Evolutionary conservation across 2,888 invertebrate genomes (phyloP).

Genomic region (Cosmia trapezina): DNA sequence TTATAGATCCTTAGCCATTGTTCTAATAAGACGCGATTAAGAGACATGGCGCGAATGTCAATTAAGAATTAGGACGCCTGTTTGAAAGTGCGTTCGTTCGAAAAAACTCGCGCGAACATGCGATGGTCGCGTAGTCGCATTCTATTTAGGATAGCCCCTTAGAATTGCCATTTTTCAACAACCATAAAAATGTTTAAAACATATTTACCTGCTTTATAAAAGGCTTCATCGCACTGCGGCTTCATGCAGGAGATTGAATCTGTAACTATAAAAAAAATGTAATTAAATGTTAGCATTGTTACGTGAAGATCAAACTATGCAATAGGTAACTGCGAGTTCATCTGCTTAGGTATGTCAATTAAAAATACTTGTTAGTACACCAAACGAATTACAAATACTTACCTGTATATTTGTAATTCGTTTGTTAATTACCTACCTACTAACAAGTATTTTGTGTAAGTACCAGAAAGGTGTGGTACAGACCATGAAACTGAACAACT

Average conservation of each 20-base stretch:
- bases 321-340: neutral
- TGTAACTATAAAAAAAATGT: conserved; percentile 38
- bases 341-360: neutral
- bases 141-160: neutral
- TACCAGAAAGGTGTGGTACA: too few species aligned
- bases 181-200: neutral
- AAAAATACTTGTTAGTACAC: neutral
- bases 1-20: too few species aligned
- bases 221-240: conserved; percentile 76
- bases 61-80: too few species aligned
- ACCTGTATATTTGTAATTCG: too few species aligned
- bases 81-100: neutral
- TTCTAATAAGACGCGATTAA: too few species aligned
- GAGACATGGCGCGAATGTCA: neutral
- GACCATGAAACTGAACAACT: too few species aligned
- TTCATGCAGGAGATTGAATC: conserved; percentile 63
- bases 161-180: neutral
- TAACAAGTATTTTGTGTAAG: too few species aligned
- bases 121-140: neutral
- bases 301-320: neutral
- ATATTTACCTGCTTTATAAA: conserved; percentile 81
- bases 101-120: neutral
- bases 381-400: too few species aligned
- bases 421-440: too few species aligned
- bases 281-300: neutral